Percentiles rank a stretch among this genome's conserved stretches.
Conservation (phyloP, 2,797 vertebrate genomes). For the Streptopelia turtur region DNA sequence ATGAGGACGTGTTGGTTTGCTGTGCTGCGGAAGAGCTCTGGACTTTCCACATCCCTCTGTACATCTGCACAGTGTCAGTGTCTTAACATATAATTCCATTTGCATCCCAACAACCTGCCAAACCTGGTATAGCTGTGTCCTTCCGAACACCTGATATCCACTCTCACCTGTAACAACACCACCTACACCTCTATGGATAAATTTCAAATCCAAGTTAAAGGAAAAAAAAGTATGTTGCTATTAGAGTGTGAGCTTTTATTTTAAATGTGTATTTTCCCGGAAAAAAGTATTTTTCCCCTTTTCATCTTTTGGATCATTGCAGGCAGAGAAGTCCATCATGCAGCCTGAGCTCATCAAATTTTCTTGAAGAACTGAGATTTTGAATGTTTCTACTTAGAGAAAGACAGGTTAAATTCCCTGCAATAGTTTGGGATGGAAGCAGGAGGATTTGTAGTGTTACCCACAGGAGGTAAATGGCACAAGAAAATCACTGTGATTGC, state of each 20-base stretch:
- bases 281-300: not conserved
- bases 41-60: not conserved
- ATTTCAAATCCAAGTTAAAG: fast-evolving
- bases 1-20: not conserved
- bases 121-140: not conserved
- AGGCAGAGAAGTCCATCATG: not conserved
- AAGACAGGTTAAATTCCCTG: not conserved
- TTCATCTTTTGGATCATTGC: fast-evolving
- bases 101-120: not conserved
- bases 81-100: not conserved
- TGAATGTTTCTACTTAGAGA: not conserved
- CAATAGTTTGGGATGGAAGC: fast-evolving
- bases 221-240: not conserved
- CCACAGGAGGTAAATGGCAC: not conserved
- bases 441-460: not conserved
- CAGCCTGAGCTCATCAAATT: not conserved
- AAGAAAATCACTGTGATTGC: not conserved
- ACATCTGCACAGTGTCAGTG: not conserved
- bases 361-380: not conserved
- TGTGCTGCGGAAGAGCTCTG: not conserved
- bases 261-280: not conserved
- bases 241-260: not conserved
- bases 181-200: fast-evolving
- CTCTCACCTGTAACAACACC: not conserved
- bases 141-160: not conserved